Evolutionary conservation across 2,797 vertebrate genomes (phyloP).

Genomic region (Phoeniculus purpureus): DNA sequence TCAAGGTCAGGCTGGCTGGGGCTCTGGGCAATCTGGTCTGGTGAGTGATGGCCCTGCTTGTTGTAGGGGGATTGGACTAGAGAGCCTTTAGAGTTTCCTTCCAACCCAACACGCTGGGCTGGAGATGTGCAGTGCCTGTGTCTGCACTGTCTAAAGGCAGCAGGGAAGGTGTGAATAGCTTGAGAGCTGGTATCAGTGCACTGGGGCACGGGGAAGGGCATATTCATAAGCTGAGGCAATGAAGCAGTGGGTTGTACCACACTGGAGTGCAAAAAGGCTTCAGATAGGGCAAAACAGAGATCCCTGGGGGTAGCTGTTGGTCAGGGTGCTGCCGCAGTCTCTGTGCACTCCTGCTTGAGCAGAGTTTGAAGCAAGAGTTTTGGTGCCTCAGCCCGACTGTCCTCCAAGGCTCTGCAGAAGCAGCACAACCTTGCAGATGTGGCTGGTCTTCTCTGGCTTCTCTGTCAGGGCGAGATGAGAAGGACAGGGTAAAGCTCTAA

Average conservation of each 20-base stretch:
- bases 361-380: not conserved
- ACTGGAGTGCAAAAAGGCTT: not conserved
- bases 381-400: rapidly evolving
- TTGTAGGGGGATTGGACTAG: too few species aligned
- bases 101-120: not conserved
- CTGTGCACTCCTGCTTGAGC: rapidly evolving
- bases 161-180: not conserved
- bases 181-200: not conserved
- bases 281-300: not conserved
- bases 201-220: not conserved
- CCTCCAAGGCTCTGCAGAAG: not conserved
- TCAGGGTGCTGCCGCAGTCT: not conserved
- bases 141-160: not conserved
- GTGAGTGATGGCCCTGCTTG: too few species aligned
- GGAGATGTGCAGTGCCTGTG: not conserved
- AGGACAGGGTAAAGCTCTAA: not conserved
- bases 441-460: not conserved
- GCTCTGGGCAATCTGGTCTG: too few species aligned
- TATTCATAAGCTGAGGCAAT: too few species aligned
- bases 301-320: not conserved
- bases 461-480: not conserved
- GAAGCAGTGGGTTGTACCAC: not conserved
- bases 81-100: too few species aligned
- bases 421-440: not conserved
- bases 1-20: too few species aligned